These are phyloP conservation scores for Trichomycterus rosablanca DNA, from an alignment of 2,113 vertebrate species.

Conservation along the genomic window DNA sequence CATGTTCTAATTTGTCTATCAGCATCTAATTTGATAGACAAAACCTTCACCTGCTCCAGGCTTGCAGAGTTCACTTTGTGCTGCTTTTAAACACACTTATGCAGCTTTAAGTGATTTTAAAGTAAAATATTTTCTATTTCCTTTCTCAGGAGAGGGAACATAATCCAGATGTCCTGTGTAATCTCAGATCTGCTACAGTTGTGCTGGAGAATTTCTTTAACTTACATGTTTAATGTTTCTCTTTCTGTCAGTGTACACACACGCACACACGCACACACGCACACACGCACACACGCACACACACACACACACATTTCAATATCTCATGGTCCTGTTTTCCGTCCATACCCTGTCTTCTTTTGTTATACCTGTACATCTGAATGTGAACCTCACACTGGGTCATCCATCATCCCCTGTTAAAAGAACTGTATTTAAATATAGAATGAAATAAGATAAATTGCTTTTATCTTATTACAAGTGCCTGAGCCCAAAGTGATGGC, in stretches of 20 bases:
- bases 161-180: too few relatives aligned
- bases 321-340: not conserved
- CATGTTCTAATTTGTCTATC: too few relatives aligned
- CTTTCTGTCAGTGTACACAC: constrained; percentile 22
- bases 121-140: too few relatives aligned
- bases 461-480: constrained; percentile 27
- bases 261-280: constrained; percentile 16
- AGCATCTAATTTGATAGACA: too few relatives aligned
- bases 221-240: constrained; percentile 34
- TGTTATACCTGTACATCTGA: constrained; percentile 41
- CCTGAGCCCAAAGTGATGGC: constrained; percentile 17
- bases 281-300: constrained; percentile 1
- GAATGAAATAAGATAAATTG: constrained; percentile 27
- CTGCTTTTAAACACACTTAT: too few relatives aligned
- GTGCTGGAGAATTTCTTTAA: not conserved
- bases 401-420: constrained; percentile 6
- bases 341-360: constrained; percentile 39
- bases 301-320: not conserved
- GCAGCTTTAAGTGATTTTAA: too few relatives aligned
- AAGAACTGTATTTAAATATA: constrained; percentile 32
- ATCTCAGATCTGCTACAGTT: too few relatives aligned
- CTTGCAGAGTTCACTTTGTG: too few relatives aligned
- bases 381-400: constrained; percentile 3
- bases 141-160: too few relatives aligned
- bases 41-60: too few relatives aligned